A percentile compares a stretch with the other conserved stretches of the same genome.
phyloP scores from a whole-genome alignment of 1,140 invertebrate genomes.

The Eufriesea mexicana region DNA sequence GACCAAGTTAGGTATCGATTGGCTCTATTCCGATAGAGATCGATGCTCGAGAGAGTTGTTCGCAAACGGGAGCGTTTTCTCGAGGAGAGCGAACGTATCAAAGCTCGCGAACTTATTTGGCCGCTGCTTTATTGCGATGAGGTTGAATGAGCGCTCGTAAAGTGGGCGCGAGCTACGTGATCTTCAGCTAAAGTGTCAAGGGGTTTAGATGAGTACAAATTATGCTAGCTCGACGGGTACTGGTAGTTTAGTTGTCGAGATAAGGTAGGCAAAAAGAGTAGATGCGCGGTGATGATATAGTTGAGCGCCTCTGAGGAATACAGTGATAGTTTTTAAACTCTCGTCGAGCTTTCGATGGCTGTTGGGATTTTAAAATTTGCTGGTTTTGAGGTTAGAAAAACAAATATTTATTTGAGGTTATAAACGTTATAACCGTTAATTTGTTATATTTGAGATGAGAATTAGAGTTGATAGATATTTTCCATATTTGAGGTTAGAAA shows the following conservation, averaged over 20 bases:
- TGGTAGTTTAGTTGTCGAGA: background rate
- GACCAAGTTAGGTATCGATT: background rate
- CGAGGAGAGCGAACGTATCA: background rate
- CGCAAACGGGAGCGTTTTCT: background rate
- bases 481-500: too few species aligned
- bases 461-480: too few species aligned
- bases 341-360: too few species aligned
- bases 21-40: background rate
- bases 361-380: too few species aligned
- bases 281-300: background rate
- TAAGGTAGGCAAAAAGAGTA: background rate
- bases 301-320: background rate
- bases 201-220: background rate
- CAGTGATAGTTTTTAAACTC: background rate
- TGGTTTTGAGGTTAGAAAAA: too few species aligned
- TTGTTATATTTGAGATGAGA: too few species aligned
- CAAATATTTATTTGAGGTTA: too few species aligned
- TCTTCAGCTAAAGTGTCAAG: background rate
- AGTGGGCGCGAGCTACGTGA: background rate
- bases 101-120: background rate
- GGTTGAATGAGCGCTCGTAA: conserved; percentile 2
- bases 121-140: background rate
- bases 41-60: background rate
- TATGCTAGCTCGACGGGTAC: background rate
- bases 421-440: too few species aligned